phyloP scores from a whole-genome alignment of 2,888 invertebrate species.

The Sussaba pulchella region DNA sequence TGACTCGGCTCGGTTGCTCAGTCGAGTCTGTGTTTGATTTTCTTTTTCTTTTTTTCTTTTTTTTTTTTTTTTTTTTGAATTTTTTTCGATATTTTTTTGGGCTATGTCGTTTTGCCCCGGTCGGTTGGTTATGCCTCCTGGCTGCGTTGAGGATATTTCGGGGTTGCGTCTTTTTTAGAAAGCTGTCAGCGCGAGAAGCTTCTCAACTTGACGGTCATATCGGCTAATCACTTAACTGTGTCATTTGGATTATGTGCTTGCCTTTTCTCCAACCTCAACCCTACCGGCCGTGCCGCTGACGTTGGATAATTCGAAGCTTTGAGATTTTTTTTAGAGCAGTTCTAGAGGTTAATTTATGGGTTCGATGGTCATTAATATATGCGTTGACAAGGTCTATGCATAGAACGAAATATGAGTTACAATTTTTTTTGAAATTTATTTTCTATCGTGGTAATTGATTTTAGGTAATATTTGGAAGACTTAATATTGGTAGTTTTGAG shows the following conservation, averaged over 20 bases:
- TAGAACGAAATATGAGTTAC: too few species aligned
- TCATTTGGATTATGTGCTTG: conserved; percentile 1
- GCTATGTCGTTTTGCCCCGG: too few species aligned
- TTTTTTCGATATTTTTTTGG: too few species aligned
- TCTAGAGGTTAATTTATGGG: neutral
- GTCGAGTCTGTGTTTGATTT: too few species aligned
- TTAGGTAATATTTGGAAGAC: too few species aligned
- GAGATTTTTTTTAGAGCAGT: neutral
- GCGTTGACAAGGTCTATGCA: too few species aligned
- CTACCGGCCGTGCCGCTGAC: neutral
- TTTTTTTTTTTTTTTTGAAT: too few species aligned
- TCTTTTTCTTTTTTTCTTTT: too few species aligned
- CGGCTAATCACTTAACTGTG: conserved; percentile 14
- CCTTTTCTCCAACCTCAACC: neutral
- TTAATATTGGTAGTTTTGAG: too few species aligned
- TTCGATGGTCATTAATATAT: neutral
- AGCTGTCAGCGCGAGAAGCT: neutral
- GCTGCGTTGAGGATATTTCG: conserved; percentile 24
- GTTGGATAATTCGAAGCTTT: neutral
- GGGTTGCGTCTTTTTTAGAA: conserved; percentile 14
- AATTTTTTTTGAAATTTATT: too few species aligned
- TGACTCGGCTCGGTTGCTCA: too few species aligned
- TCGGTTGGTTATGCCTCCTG: neutral
- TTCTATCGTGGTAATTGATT: too few species aligned
- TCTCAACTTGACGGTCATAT: conserved; percentile 13